A percentile compares a stretch with the other conserved stretches of the same genome.
Conservation (phyloP, 1,140 invertebrate genomes). For the Drosophila setifemur region DNA sequence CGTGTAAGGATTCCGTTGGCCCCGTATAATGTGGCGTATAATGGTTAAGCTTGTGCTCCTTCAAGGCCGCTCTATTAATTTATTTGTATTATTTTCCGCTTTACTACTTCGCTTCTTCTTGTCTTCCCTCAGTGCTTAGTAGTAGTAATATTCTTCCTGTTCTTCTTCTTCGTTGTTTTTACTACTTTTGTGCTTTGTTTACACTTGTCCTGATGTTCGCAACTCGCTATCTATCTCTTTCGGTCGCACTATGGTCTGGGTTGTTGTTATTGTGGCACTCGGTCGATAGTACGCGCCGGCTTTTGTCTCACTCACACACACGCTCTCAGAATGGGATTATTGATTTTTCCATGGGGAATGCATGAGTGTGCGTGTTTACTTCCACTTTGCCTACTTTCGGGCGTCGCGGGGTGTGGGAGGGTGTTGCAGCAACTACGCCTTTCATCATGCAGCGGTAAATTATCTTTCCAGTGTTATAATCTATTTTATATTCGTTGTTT, state of each 20-base stretch:
- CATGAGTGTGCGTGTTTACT: constrained; percentile 45
- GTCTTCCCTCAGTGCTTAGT: too few relatives aligned
- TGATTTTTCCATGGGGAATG: constrained; percentile 63
- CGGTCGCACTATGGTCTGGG: background rate
- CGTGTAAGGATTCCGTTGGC: constrained; percentile 51
- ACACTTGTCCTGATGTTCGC: constrained; percentile 30
- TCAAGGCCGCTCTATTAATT: background rate
- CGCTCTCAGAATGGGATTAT: constrained; percentile 47
- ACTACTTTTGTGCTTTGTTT: constrained; percentile 33
- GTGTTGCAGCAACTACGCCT: constrained; percentile 31
- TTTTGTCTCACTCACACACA: constrained; percentile 38
- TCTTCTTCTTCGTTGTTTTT: constrained; percentile 5
- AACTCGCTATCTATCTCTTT: background rate
- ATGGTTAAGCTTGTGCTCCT: constrained; percentile 36
- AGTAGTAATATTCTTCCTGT: constrained; percentile 7
- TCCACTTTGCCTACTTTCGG: constrained; percentile 62
- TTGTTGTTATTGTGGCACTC: constrained; percentile 52
- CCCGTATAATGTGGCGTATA: constrained; percentile 63
- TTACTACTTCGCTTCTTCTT: too few relatives aligned
- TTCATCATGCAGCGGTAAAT: constrained; percentile 33
- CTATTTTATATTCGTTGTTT: constrained; percentile 20
- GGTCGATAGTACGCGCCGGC: constrained; percentile 58
- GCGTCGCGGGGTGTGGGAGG: constrained; percentile 28
- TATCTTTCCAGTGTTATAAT: background rate
- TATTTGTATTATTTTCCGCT: background rate